Evolutionary conservation across 2,888 invertebrate genomes (phyloP).

Genomic region (Caenorhabditis auriculariae): DNA sequence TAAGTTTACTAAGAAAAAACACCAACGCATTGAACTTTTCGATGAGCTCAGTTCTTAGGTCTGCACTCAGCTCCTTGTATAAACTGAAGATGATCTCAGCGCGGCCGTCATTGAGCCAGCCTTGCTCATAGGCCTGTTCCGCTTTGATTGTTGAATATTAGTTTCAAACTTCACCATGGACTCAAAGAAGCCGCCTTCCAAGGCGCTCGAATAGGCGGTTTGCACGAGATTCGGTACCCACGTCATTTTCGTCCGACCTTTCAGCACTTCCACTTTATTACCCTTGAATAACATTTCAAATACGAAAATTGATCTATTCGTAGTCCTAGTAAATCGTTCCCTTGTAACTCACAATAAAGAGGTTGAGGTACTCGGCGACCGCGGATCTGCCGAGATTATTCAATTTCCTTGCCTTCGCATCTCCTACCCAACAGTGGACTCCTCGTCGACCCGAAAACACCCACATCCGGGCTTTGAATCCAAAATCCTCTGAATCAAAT

Average conservation of each 20-base stretch:
- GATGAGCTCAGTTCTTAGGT: conserved; percentile 6
- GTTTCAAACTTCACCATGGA: conserved; percentile 45
- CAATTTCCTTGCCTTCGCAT: conserved; percentile 79
- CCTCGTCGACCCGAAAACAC: conserved; percentile 97
- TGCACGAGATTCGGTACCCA: conserved; percentile 36
- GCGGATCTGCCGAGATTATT: conserved; percentile 76
- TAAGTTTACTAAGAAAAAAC: not conserved
- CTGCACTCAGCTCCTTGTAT: conserved; percentile 1
- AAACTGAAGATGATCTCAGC: conserved; percentile 25
- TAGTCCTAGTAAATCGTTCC: not conserved
- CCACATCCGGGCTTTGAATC: conserved; percentile 89
- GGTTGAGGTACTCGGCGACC: conserved; percentile 84
- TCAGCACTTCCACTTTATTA: conserved; percentile 11
- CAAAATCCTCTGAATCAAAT: conserved; percentile 81
- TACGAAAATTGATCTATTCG: no score
- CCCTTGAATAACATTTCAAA: no score
- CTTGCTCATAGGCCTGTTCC: conserved; percentile 46
- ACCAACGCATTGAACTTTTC: conserved; percentile 17
- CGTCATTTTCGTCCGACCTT: conserved; percentile 8
- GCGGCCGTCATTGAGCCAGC: conserved; percentile 51
- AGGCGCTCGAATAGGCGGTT: conserved; percentile 38
- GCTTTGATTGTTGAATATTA: not conserved
- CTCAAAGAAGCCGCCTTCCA: conserved; percentile 50
- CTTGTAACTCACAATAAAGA: conserved; percentile 65
- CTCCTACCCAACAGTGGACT: conserved; percentile 98